Evolutionary conservation across 2,888 invertebrate genomes (phyloP), one percentile per base, ranked within the genome.

Genomic region (Saturnia pavonia): DNA sequence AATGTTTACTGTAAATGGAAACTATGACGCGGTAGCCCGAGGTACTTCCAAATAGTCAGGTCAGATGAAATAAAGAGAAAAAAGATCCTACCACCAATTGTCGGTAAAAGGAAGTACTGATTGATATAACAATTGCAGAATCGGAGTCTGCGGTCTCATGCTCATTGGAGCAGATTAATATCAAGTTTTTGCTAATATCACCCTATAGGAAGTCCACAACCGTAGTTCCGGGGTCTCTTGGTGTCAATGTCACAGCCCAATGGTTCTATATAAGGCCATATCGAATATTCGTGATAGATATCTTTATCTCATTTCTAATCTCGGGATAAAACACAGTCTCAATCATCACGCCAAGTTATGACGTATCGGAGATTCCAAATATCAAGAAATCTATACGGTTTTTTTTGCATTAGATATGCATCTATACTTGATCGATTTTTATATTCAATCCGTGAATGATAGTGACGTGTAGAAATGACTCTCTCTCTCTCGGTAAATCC

Each of bases 31-130:
- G 43, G 43, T 12, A n/a, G n/a, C 9, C 9, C 43, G 43, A 43
- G 3, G 34, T 43, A 43, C 43, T 9, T 7, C 43, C 43, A 14
- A 9, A 51, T 51, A 6, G 48, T 51, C 1, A 51, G 16, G 48
- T 19, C 48, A 7, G 48, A 19, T 19, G 6, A 51, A 51, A 51
- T 51, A 43, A 60, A 60, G 12, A 60, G 25, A 9, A 60, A 27
- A 9, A 60, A 60, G 67, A 63, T 11, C 57, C 71, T 69, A 71
- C 71, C 71, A 70, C 63, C 68, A 74, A 82, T 79, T 75, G 74
- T 76, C 76, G 77, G 78, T 75, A 78, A 80, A 81, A 82, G 87
- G 87, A 88, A 87, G 75, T 72, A 60, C 74, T 72, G 76, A 81
- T 76, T 80, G 80, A 78, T 74, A 74, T 71, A 74, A 74, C 74